These are phyloP conservation scores for Platorchestia sp. DNA, from an alignment of 1,140 invertebrate genomes.

Conservation along the genomic window DNA sequence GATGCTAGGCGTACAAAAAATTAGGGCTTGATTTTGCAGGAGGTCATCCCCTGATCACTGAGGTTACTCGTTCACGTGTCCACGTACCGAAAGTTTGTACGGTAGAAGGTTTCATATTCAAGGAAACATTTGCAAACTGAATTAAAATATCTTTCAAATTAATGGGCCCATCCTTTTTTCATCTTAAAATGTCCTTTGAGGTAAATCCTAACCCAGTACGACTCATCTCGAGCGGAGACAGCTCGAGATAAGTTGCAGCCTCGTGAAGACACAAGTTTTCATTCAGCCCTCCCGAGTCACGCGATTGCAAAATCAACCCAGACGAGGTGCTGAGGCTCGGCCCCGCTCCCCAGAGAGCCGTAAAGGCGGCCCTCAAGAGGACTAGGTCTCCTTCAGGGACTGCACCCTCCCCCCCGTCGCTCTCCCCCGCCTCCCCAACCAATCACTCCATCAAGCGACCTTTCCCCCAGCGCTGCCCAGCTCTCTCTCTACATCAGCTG, in stretches of 20 bases:
- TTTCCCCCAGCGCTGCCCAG: not conserved
- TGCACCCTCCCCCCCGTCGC: not conserved
- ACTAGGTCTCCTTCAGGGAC: conserved; percentile 50
- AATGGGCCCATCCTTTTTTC: not conserved
- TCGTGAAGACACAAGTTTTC: not conserved
- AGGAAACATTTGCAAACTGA: not conserved
- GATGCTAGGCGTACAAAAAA: not conserved
- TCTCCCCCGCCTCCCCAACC: conserved; percentile 28
- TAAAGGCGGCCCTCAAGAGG: conserved; percentile 46
- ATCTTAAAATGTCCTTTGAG: not conserved
- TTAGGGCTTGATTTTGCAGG: not conserved
- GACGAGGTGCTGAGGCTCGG: not conserved
- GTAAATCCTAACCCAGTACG: not conserved
- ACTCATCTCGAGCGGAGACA: not conserved
- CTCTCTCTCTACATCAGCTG: not conserved
- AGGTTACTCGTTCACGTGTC: not conserved
- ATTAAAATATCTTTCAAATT: not conserved
- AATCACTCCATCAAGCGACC: conserved; percentile 25
- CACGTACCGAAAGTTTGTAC: not conserved
- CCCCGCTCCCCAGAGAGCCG: conserved; percentile 27
- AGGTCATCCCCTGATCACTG: not conserved
- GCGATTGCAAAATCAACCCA: not conserved
- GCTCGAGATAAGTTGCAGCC: too few relatives aligned
- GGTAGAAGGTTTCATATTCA: not conserved
- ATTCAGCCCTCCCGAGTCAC: not conserved